Percentiles rank a stretch among this genome's conserved stretches.
Conservation (phyloP, 2,797 vertebrate species). For the Decapterus maruadsi region DNA sequence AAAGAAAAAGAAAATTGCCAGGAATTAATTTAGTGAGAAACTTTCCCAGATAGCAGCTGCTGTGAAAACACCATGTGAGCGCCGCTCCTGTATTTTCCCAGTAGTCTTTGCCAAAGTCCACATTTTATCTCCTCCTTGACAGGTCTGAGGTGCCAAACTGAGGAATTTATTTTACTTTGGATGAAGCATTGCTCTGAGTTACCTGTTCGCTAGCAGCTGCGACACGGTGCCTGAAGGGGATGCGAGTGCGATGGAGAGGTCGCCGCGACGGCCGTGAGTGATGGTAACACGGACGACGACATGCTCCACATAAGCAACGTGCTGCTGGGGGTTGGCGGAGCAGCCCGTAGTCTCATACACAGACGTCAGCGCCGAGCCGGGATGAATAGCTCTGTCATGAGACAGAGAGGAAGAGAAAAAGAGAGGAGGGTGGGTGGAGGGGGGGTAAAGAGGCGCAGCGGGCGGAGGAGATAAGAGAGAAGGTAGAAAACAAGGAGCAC, state of each 20-base stretch:
- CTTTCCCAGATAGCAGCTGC: slow-evolving; percentile 24
- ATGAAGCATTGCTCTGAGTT: slow-evolving; percentile 45
- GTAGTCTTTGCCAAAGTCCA: background rate
- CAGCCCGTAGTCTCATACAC: slow-evolving; percentile 90
- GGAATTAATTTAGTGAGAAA: slow-evolving; percentile 14
- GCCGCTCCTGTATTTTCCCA: background rate
- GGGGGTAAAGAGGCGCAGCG: slow-evolving; percentile 27
- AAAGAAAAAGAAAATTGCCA: slow-evolving; percentile 21
- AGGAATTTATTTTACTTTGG: slow-evolving; percentile 4
- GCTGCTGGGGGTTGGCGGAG: slow-evolving; percentile 84
- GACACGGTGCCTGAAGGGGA: slow-evolving; percentile 95
- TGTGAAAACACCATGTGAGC: slow-evolving; percentile 40
- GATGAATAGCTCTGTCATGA: slow-evolving; percentile 88
- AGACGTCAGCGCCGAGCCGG: slow-evolving; percentile 87
- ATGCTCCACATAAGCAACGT: slow-evolving; percentile 93
- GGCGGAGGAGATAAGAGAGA: slow-evolving; percentile 38
- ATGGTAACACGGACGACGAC: slow-evolving; percentile 91
- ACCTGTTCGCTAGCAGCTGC: slow-evolving; percentile 94
- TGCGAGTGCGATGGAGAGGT: slow-evolving; percentile 93
- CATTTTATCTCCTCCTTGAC: background rate
- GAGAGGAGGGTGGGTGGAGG: slow-evolving; percentile 8
- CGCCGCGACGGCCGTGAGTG: slow-evolving; percentile 90
- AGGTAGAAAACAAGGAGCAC: slow-evolving; percentile 29
- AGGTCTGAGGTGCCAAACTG: background rate
- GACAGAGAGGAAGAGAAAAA: slow-evolving; percentile 31